Evolutionary conservation across 2,888 invertebrate genomes (phyloP).

Genomic region (Dexiosoma caninum): DNA sequence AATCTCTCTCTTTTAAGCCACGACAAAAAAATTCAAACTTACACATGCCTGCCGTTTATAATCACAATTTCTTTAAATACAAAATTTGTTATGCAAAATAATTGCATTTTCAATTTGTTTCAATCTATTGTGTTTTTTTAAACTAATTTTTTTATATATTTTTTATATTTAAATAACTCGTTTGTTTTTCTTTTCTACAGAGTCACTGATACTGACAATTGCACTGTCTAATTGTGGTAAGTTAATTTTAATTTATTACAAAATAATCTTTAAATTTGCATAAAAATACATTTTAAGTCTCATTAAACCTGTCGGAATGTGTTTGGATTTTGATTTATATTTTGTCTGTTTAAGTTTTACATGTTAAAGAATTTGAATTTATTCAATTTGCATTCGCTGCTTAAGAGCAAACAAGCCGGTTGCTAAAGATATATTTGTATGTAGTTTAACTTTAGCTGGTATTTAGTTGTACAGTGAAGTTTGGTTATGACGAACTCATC

Average conservation of each 20-base stretch:
- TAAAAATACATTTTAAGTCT: not conserved
- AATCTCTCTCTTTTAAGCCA: not conserved
- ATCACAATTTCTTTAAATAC: constrained; percentile 1
- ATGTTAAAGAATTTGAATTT: constrained; percentile 4
- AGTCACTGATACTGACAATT: constrained; percentile 30
- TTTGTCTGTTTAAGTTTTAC: not conserved
- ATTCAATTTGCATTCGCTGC: not conserved
- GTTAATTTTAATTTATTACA: constrained; percentile 8
- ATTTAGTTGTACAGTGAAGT: too few relatives aligned
- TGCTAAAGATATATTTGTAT: too few relatives aligned
- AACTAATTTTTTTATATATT: constrained; percentile 3
- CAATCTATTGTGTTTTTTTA: not conserved
- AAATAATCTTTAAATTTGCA: not conserved
- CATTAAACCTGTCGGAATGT: not conserved
- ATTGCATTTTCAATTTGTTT: not conserved
- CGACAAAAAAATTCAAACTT: too few relatives aligned
- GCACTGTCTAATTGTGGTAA: constrained; percentile 26
- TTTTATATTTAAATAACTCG: constrained; percentile 22
- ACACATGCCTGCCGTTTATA: constrained; percentile 9
- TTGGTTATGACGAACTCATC: too few relatives aligned
- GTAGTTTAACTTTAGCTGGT: too few relatives aligned
- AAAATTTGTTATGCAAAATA: constrained; percentile 27
- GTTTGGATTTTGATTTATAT: constrained; percentile 11
- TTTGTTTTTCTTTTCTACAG: constrained; percentile 29
- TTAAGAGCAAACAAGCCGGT: not conserved